Base-by-base conservation (phyloP, 1,140 invertebrate species). In the Nebria ingens region DNA sequence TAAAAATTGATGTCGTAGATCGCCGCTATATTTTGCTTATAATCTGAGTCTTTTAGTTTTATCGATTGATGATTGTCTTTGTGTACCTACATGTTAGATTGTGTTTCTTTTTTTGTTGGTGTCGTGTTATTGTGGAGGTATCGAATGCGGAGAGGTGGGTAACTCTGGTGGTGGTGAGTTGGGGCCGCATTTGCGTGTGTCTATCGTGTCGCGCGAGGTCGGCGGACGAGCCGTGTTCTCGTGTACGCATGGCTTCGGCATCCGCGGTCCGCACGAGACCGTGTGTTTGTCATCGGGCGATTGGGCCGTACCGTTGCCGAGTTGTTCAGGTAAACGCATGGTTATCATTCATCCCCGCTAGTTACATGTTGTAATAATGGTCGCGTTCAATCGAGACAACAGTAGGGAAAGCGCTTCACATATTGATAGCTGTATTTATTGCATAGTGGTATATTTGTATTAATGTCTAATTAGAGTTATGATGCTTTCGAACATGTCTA, bases 141-240 rank as follows among this genome's bases (percentile, higher is more conserved):
- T 87, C 42, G 84, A 87, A 71, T 88, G 86, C 68, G 84, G 84
- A 9, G 85, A 87, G 61, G 79, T 86, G 52, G 72, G 79, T 29
- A 55, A 53, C 61, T 1, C 56, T 64, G 0, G 60, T 72, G 53
- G 58, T 69, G 58, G 67, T 58, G 42, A 70, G 65, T 13, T 68
- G 68, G 80, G 62, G 68, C 75, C 29, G 70, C 80, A 55, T 60
- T 73, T 86, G n/a, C 74, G 81, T 38, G 83, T 86, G 42, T 74
- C 84, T 2, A 78, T 88, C 19, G 73, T 87, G 40, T 86, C 84
- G 12, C 77, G 85, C 22, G 82, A 85, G 57, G 85, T 89, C 51
- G 87, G 87, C 6, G 86, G 87, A 0, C 72, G 82, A 42, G 86
- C 84, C 13, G 81, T 84, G 38, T 91, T 91, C 74, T 83, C 80